phyloP scores from a whole-genome alignment of 2,113 vertebrate genomes.

The Phrynocephalus versicolor region DNA sequence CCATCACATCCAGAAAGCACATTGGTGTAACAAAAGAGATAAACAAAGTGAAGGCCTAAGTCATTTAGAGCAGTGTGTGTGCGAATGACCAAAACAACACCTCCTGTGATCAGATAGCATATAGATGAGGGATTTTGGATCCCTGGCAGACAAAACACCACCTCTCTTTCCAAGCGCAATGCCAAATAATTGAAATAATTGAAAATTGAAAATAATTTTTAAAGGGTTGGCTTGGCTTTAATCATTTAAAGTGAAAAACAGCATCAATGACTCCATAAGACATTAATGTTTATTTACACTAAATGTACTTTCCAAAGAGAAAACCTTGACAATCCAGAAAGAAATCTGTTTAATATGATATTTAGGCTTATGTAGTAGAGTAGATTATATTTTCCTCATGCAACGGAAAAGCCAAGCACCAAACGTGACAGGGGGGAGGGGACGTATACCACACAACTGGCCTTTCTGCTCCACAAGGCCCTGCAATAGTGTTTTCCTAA shows the following conservation, averaged over 20 bases:
- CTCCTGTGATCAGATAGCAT: neutral
- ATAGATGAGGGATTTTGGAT: neutral
- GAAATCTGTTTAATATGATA: neutral
- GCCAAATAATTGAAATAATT: neutral
- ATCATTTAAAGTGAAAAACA: neutral
- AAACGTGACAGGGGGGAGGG: too few species aligned
- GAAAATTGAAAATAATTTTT: neutral
- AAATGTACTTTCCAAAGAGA: neutral
- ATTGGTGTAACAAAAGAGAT: neutral
- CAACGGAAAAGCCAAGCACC: neutral
- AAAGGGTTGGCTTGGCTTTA: neutral
- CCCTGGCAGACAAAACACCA: too few species aligned
- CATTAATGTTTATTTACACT: constrained; percentile 3
- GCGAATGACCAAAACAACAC: neutral
- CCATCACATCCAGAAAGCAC: neutral
- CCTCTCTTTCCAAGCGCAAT: neutral
- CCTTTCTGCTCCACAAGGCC: neutral
- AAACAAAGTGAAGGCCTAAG: neutral
- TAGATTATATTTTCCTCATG: neutral
- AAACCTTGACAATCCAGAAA: neutral
- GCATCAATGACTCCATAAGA: neutral
- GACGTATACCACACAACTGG: neutral
- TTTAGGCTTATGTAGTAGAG: neutral
- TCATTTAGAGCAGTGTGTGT: neutral
- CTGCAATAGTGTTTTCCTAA: neutral